Percentiles rank a stretch among this genome's conserved stretches.
These are phyloP conservation scores for Anthoscopus minutus DNA, from an alignment of 2,113 vertebrate genomes.

Conservation along the genomic window DNA sequence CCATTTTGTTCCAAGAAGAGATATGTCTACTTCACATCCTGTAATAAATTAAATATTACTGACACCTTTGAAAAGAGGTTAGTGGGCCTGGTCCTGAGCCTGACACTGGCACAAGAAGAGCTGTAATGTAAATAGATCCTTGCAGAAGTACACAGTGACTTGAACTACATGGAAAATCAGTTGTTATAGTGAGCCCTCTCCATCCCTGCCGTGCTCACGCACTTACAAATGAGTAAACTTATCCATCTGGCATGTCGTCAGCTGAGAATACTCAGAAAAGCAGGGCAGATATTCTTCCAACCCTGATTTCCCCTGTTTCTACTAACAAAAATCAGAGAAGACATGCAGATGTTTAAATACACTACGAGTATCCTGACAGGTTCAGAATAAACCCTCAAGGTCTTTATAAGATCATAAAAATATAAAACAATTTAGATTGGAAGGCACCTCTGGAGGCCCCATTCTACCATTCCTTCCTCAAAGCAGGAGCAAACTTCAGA, in stretches of 20 bases:
- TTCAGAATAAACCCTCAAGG: background rate
- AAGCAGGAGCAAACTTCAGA: background rate
- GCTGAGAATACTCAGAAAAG: background rate
- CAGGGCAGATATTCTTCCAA: background rate
- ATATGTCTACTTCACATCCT: background rate
- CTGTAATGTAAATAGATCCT: background rate
- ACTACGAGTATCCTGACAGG: background rate
- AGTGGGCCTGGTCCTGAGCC: background rate
- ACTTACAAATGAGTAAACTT: background rate
- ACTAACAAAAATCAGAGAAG: background rate
- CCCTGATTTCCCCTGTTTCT: background rate
- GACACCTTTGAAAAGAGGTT: background rate
- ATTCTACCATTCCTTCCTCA: background rate
- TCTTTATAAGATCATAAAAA: background rate
- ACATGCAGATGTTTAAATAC: background rate
- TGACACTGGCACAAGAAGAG: background rate
- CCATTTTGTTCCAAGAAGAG: background rate
- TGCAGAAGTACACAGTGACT: background rate
- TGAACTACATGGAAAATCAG: background rate
- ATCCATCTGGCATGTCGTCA: background rate
- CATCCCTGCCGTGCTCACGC: rapidly evolving
- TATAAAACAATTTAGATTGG: background rate
- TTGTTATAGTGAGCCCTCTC: background rate
- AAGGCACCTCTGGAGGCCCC: background rate
- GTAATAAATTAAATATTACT: background rate